These are phyloP conservation scores for rabbit (Oryctolagus cuniculus) DNA, from an alignment of 2,113 vertebrate genomes.

Conservation along the genomic window DNA sequence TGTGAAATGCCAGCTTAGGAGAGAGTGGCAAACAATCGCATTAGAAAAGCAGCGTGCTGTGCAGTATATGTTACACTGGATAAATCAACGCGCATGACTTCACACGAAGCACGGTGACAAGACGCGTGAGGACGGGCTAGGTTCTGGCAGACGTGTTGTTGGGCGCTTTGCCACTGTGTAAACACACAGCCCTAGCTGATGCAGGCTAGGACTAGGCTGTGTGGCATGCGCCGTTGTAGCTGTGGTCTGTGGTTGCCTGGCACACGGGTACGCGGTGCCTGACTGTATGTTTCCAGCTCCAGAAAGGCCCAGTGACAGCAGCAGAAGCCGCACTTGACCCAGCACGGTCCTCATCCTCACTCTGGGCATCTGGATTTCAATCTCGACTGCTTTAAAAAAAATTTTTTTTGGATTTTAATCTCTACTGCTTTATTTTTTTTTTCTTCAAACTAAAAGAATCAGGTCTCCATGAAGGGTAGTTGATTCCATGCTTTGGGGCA, in stretches of 20 bases:
- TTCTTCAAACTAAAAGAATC: neutral
- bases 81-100: neutral
- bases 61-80: neutral
- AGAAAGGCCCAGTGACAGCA: neutral
- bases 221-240: accelerated
- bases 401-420: too few relatives aligned
- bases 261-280: too few relatives aligned
- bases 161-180: neutral
- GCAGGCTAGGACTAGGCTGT: neutral
- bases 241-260: neutral
- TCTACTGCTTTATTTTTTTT: neutral
- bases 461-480: neutral
- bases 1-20: neutral
- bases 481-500: neutral
- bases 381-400: too few relatives aligned
- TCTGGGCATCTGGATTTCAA: neutral
- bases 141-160: neutral
- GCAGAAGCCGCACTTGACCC: neutral
- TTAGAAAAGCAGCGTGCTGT: neutral
- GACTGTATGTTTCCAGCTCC: neutral
- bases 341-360: neutral
- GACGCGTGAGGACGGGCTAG: neutral
- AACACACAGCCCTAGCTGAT: neutral
- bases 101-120: neutral
- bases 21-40: neutral